A percentile compares a stretch with the other conserved stretches of the same genome.
phyloP scores from a whole-genome alignment of 2,113 vertebrate genomes.

The Alectura lathami region DNA sequence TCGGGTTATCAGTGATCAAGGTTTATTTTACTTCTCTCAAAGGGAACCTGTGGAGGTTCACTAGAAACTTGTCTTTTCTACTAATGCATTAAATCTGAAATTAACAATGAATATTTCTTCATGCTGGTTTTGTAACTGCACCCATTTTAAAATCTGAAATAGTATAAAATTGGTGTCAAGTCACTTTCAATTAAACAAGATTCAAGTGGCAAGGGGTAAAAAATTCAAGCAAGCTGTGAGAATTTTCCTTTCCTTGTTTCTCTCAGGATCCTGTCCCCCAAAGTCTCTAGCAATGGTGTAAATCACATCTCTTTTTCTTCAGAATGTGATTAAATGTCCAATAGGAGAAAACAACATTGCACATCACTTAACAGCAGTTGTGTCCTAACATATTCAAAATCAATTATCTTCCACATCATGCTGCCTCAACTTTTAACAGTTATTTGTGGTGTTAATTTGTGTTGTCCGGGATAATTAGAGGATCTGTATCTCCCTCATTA shows the following conservation, averaged over 20 bases:
- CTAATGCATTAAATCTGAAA: background rate
- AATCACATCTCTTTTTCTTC: background rate
- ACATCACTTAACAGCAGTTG: background rate
- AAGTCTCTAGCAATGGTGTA: background rate
- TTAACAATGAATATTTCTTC: background rate
- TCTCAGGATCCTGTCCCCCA: background rate
- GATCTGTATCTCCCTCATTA: background rate
- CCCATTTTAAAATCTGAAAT: background rate
- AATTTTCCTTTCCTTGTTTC: background rate
- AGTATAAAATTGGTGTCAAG: background rate
- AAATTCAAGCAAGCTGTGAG: background rate
- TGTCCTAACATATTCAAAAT: background rate
- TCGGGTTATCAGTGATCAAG: background rate
- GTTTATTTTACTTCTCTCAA: background rate
- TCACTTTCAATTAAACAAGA: background rate
- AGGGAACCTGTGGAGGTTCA: background rate
- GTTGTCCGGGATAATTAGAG: constrained; percentile 29
- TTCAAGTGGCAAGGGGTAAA: background rate
- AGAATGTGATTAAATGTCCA: background rate
- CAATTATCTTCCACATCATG: constrained; percentile 22
- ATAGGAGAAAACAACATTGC: background rate
- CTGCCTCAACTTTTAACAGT: background rate
- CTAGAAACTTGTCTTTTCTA: background rate
- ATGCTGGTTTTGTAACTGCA: background rate
- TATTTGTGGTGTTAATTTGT: constrained; percentile 30